Conservation (phyloP, 1,140 invertebrate species). For the Cylas formicarius region DNA sequence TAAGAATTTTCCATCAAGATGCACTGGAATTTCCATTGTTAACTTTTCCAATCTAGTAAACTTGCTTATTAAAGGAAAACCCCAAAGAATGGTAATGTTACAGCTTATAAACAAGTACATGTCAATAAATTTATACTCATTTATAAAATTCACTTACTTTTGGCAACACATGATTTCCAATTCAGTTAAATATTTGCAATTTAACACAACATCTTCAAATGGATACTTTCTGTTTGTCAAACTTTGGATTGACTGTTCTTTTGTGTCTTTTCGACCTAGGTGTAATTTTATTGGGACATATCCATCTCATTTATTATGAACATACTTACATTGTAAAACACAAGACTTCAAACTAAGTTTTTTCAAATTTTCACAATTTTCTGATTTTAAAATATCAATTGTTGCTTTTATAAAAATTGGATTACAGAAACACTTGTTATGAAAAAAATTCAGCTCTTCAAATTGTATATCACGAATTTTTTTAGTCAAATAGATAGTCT, state of each 20-base stretch:
- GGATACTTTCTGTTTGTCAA: not conserved
- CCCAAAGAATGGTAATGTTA: conserved; percentile 15
- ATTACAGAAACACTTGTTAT: conserved; percentile 17
- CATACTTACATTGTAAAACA: conserved; percentile 16
- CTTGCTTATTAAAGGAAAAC: conserved; percentile 12
- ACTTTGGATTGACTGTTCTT: not conserved
- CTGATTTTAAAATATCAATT: conserved; percentile 12
- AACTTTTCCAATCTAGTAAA: conserved; percentile 12
- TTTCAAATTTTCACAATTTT: conserved; percentile 10
- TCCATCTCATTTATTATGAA: not conserved
- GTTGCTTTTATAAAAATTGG: conserved; percentile 12
- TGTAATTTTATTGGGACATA: conserved; percentile 7
- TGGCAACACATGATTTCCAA: not conserved
- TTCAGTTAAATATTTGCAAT: not conserved
- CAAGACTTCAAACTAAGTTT: conserved; percentile 18
- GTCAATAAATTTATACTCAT: not conserved
- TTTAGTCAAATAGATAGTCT: conserved; percentile 15
- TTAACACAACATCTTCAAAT: not conserved
- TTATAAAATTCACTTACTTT: not conserved
- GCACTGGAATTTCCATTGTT: conserved; percentile 11
- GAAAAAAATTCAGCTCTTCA: conserved; percentile 17
- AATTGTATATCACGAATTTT: conserved; percentile 13
- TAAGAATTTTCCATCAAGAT: conserved; percentile 14
- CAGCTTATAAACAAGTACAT: conserved; percentile 15
- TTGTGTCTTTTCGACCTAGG: not conserved